phyloP scores from a whole-genome alignment of 2,113 vertebrate species.

The Prionailurus bengalensis region DNA sequence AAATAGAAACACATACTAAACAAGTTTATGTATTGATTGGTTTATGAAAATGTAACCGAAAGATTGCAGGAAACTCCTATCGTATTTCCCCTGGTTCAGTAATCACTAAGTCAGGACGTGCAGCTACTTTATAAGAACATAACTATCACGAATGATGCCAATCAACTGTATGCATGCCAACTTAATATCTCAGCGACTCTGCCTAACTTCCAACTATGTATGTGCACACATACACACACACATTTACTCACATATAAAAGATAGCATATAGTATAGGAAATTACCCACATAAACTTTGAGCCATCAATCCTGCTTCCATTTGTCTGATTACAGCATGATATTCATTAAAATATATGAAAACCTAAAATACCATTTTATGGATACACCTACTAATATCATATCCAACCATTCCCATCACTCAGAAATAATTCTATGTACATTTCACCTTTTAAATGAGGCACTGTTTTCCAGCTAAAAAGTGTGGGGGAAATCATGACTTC shows the following conservation, averaged over 20 bases:
- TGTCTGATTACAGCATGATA: background rate
- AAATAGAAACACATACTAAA: background rate
- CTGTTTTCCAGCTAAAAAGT: background rate
- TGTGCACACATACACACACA: background rate
- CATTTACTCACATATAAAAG: background rate
- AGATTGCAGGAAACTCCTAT: background rate
- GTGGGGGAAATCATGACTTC: background rate
- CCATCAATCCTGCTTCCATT: background rate
- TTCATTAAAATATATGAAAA: conserved; percentile 4
- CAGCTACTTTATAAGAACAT: background rate
- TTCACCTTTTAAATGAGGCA: background rate
- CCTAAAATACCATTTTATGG: background rate
- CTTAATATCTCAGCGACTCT: background rate
- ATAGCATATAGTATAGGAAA: background rate
- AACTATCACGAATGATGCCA: background rate
- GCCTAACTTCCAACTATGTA: background rate
- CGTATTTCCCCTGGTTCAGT: background rate
- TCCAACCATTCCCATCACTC: background rate
- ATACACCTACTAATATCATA: background rate
- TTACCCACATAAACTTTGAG: background rate
- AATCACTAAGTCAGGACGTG: background rate
- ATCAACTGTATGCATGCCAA: background rate
- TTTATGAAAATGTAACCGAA: background rate
- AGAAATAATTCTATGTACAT: background rate
- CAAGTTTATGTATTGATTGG: background rate